Evolutionary conservation across 2,797 vertebrate genomes (phyloP), one percentile per base, ranked within the genome.

Genomic region (Erethizon dorsatum): DNA sequence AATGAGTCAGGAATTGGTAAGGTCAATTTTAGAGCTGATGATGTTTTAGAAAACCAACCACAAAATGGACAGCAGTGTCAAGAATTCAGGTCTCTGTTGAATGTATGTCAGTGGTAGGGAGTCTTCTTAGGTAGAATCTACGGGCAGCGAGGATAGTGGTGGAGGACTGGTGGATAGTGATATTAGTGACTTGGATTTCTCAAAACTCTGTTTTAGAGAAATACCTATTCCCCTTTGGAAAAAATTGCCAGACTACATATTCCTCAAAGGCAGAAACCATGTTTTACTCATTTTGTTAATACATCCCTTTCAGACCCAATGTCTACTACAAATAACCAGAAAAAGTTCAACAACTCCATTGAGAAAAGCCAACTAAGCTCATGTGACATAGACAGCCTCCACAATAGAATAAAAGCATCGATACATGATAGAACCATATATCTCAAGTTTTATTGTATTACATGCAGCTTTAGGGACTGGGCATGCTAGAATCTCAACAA

Each of bases 11-110:
- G 14, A 83, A 90, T 14, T 37, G 77, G 22, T 61, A 52, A 77
- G 59, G 88, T 83, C 50, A 87, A 57, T 75, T 75, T 95, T 52
- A 96, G 12, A 80, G 80, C 73, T 88, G 6, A 69, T 82, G 22
- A 54, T 15, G 54, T 84, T 20, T 96, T 77, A 93, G 96, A 63
- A 87, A 94, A 85, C 31, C 54, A 95, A 82, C 10, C 15, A 90
- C 61, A 88, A 73, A 77, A 15, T 57, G 69, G 22, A 86, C 88
- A 96, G 18, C 1, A 6, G 20, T 33, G n/a, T 88, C 20, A 83
- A 61, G n/a, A 90, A 94, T 37, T 73, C 22, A 73, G 65, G 28
- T 82, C 37, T 95, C 24, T 92, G 67, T 13, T 65, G 7, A 75
- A 69, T 77, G 61, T 45, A 2, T 11, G 6, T 84, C 50, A 59